Base-by-base conservation (phyloP, 2,113 vertebrate genomes). In the Xenopus laevis region DNA sequence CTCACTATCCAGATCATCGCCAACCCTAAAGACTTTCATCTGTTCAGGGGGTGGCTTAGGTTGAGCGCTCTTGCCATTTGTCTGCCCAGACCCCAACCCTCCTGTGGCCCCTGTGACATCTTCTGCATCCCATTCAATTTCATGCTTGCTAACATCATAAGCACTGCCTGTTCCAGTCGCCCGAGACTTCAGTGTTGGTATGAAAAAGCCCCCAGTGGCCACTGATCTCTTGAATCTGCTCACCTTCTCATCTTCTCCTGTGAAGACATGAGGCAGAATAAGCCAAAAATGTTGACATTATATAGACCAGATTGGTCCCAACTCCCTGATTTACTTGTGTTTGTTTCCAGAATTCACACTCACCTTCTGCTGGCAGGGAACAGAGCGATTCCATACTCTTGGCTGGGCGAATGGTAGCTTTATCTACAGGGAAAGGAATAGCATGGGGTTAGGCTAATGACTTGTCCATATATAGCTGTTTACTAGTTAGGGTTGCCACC, bases 321-420 rank as follows among this genome's bases (percentile, higher is more conserved):
- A 27, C 4, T 27, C 23, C 23, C 23, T 27, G 23, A 27, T 27
- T 27, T 27, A 27, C 23, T 27, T 27, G 23, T 27, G 23, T 27
- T 27, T 27, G 23, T 1, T 27, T 27, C 23, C 23, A 27, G 23
- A 27, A 27, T 2, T 17, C 53, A 27, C 11, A 71, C 89, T 89
- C 82, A 98, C 97, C 97, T 89, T 93, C 92, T 87, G 94, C 91
- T 71, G 96, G 91, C 76, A 95, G 81, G 45, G 95, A 96, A 79
- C 96, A 98, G 82, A 99, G 85, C 0, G 97, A 99, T 81, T 99
- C 97, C 97, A 99, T 99, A 84, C 97, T 99, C 87, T 97, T 98
- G 16, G 96, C 95, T 0, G 96, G 95, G 10, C 96, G 91, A 67
- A 98, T 94, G 44, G 92, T 89, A 77, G 92, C 86, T 84, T 98